Percentiles rank a stretch among this genome's conserved stretches.
These are phyloP conservation scores for Eublepharis macularius DNA, from an alignment of 2,113 vertebrate species.

Conservation along the genomic window DNA sequence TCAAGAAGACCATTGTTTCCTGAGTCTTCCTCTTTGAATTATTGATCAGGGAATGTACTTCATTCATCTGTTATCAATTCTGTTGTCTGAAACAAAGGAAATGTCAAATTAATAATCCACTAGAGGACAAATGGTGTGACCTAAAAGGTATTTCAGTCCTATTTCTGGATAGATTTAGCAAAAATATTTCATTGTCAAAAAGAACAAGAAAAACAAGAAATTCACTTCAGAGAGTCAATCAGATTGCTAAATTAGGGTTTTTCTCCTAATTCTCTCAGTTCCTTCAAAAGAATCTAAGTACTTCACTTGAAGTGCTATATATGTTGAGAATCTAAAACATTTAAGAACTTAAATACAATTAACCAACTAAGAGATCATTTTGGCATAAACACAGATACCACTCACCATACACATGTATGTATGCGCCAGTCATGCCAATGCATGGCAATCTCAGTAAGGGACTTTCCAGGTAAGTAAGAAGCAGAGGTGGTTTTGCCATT, in stretches of 20 bases:
- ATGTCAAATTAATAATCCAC: slow-evolving; percentile 12
- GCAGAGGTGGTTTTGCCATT: too few relatives aligned
- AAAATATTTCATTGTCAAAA: slow-evolving; percentile 23
- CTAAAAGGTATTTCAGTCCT: not conserved
- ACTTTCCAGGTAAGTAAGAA: too few relatives aligned
- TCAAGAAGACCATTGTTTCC: not conserved
- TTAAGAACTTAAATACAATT: not conserved
- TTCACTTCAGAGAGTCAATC: slow-evolving; percentile 56
- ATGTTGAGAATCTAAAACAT: not conserved
- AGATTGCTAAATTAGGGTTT: slow-evolving; percentile 55
- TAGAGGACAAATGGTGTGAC: slow-evolving; percentile 8
- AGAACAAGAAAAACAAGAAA: slow-evolving; percentile 36
- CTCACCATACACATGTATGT: too few relatives aligned
- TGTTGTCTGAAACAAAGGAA: rapidly evolving
- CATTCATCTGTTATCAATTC: not conserved
- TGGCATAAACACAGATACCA: too few relatives aligned
- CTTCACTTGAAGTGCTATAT: not conserved
- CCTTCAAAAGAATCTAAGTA: slow-evolving; percentile 52
- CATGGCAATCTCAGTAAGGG: too few relatives aligned
- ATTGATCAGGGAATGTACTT: not conserved
- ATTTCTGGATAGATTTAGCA: slow-evolving; percentile 30
- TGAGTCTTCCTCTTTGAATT: not conserved
- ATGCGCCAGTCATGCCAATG: too few relatives aligned
- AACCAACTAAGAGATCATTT: too few relatives aligned
- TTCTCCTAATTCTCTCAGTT: slow-evolving; percentile 28